A percentile compares a stretch with the other conserved stretches of the same genome.
Conservation (phyloP, 1,140 invertebrate genomes). For the Euschistus heros region DNA sequence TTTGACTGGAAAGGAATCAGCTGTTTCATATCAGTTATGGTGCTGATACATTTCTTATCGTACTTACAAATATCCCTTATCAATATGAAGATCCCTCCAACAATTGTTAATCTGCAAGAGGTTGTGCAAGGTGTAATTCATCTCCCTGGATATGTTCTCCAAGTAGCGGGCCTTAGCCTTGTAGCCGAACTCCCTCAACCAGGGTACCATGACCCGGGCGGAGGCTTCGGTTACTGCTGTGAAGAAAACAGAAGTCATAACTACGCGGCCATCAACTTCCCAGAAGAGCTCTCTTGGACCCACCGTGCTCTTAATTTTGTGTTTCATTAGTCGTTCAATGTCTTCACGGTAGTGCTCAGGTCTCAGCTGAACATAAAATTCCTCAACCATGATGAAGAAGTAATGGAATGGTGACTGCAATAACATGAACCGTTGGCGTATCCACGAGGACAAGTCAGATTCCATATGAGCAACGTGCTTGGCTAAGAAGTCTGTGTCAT, state of each 20-base stretch:
- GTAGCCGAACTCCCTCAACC: neutral
- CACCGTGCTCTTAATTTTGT: no score
- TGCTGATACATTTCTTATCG: no score
- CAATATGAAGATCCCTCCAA: no score
- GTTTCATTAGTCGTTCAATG: neutral
- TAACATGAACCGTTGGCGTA: neutral
- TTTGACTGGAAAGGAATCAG: no score
- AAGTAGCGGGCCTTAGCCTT: neutral
- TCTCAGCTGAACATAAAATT: neutral
- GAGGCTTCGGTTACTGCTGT: no score
- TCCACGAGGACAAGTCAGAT: neutral
- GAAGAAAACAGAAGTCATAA: neutral
- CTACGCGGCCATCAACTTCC: neutral
- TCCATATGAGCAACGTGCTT: neutral
- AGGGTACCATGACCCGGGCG: neutral
- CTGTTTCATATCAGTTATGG: no score
- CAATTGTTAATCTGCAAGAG: no score
- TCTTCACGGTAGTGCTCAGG: neutral
- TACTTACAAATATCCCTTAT: no score
- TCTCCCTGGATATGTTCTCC: neutral
- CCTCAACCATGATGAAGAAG: neutral
- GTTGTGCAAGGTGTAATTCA: neutral
- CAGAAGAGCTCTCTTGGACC: neutral
- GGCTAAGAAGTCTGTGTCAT: neutral
- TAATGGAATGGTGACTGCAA: neutral